Evolutionary conservation across 2,888 invertebrate genomes (phyloP).

Genomic region (Trachelus iudaicus): DNA sequence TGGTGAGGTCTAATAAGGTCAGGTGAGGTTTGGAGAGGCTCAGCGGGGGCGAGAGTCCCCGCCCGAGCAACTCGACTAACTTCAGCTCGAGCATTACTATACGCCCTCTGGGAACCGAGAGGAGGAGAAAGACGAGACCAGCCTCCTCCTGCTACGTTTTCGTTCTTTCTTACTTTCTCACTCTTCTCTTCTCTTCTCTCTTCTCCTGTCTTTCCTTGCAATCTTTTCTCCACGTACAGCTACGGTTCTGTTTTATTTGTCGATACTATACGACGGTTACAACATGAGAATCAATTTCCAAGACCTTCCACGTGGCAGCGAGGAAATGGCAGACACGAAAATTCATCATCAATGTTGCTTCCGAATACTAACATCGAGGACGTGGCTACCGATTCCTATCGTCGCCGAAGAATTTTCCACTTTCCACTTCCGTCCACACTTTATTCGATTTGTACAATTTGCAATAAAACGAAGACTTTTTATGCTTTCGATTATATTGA

Average conservation of each 20-base stretch:
- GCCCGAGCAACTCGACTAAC: conserved; percentile 44
- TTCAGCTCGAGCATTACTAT: conserved; percentile 57
- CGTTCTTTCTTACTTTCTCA: conserved; percentile 37
- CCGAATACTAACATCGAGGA: too few relatives aligned
- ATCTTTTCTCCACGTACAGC: neutral
- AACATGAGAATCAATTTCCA: neutral
- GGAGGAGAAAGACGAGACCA: conserved; percentile 64
- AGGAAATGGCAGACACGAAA: conserved; percentile 55
- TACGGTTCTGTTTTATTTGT: neutral
- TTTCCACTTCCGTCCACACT: neutral
- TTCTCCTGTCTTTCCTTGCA: conserved; percentile 5
- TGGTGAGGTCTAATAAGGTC: conserved; percentile 13
- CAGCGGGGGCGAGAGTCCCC: conserved; percentile 41
- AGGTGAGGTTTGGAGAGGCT: conserved; percentile 28
- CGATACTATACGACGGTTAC: neutral
- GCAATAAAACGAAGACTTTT: neutral
- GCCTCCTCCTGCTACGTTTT: conserved; percentile 50
- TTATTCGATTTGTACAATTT: neutral
- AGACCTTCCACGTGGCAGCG: conserved; percentile 38
- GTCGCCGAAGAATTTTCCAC: too few relatives aligned
- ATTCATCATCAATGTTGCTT: conserved; percentile 16
- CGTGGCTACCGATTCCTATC: too few relatives aligned
- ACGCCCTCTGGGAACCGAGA: conserved; percentile 60
- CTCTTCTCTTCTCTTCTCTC: conserved; percentile 21
- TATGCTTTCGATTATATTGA: neutral